phyloP scores from a whole-genome alignment of 2,797 vertebrate species.

The Megalops cyprinoides region DNA sequence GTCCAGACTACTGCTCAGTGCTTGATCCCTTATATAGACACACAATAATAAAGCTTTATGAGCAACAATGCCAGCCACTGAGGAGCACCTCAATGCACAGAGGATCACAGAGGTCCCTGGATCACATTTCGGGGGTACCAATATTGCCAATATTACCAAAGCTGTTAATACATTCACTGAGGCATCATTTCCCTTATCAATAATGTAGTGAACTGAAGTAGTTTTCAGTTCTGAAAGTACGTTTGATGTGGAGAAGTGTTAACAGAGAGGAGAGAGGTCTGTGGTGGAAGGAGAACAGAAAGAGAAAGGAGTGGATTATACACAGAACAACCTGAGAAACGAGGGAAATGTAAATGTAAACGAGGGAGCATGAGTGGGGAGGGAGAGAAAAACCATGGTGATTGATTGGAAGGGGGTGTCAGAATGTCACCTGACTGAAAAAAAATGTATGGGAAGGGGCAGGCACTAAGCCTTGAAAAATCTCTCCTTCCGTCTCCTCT shows the following conservation, averaged over 20 bases:
- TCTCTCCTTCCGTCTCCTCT: constrained; percentile 77
- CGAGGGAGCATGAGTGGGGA: constrained; percentile 29
- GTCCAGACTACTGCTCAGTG: too few relatives aligned
- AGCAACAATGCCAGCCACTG: too few relatives aligned
- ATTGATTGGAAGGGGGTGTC: constrained; percentile 77
- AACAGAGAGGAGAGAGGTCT: not conserved
- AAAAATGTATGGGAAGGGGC: constrained; percentile 71
- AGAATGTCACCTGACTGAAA: constrained; percentile 78
- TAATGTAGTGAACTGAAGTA: too few relatives aligned
- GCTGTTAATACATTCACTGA: too few relatives aligned
- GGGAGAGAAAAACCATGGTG: constrained; percentile 52
- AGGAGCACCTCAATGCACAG: too few relatives aligned
- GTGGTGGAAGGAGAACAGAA: constrained; percentile 39
- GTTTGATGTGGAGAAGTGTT: too few relatives aligned
- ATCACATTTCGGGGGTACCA: too few relatives aligned
- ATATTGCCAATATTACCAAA: too few relatives aligned
- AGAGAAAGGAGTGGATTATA: constrained; percentile 36
- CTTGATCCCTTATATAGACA: not conserved
- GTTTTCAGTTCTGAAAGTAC: too few relatives aligned
- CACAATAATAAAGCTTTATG: not conserved
- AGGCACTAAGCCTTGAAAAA: constrained; percentile 74
- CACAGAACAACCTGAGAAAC: constrained; percentile 25
- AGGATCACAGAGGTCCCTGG: too few relatives aligned
- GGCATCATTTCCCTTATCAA: too few relatives aligned
- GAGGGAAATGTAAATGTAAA: too few relatives aligned